phyloP scores from a whole-genome alignment of 2,888 invertebrate species.

The Rhodophaea formosa region DNA sequence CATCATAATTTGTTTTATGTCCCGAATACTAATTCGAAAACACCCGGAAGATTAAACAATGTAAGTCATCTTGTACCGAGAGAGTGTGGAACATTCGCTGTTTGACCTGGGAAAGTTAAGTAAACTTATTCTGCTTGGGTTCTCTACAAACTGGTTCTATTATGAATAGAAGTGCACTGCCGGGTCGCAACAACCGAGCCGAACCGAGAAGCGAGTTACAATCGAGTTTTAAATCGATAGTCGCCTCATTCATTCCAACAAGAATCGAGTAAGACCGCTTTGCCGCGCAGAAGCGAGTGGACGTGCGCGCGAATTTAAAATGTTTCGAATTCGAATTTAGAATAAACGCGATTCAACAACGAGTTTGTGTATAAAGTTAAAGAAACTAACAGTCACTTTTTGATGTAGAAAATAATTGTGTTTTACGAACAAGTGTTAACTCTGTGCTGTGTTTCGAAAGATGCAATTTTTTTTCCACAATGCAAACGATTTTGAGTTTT shows the following conservation, averaged over 20 bases:
- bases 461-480: constrained; percentile 50
- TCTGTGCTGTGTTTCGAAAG: constrained; percentile 49
- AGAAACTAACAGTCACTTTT: constrained; percentile 40
- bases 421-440: constrained; percentile 42
- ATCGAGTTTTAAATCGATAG: constrained; percentile 13
- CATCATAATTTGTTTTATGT: not conserved
- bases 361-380: constrained; percentile 31
- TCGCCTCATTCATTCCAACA: constrained; percentile 11
- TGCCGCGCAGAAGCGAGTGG: constrained; percentile 43
- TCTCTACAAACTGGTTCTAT: constrained; percentile 2
- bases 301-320: constrained; percentile 49
- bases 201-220: constrained; percentile 1
- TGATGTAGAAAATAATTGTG: constrained; percentile 50
- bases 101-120: not conserved
- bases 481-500: constrained; percentile 66
- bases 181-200: constrained; percentile 35
- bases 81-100: not conserved
- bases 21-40: not conserved
- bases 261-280: constrained; percentile 41
- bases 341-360: constrained; percentile 25
- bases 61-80: not conserved
- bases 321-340: constrained; percentile 44
- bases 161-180: constrained; percentile 23
- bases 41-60: not conserved
- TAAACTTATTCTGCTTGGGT: not conserved